Conservation (phyloP, 2,888 invertebrate species). For the Zhuqinia jingwanae region DNA sequence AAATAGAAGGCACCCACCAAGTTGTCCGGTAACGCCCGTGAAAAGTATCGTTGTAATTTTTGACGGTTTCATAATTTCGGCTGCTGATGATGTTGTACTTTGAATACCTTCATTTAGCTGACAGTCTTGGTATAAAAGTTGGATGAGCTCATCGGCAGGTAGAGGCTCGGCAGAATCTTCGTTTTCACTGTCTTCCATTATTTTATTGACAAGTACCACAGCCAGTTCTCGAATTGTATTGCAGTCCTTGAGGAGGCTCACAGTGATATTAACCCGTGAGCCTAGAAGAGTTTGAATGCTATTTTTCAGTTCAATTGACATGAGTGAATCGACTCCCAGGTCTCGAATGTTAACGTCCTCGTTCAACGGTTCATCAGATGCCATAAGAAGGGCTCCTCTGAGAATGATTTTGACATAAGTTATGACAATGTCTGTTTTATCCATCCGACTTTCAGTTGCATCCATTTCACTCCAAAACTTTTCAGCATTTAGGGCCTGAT, state of each 20-base stretch:
- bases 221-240: conserved; percentile 29
- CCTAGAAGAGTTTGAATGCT: conserved; percentile 32
- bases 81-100: too few relatives aligned
- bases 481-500: not conserved
- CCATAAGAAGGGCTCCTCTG: not conserved
- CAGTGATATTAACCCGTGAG: conserved; percentile 1
- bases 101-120: conserved; percentile 38
- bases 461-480: conserved; percentile 54
- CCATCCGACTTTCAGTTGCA: conserved; percentile 1
- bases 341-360: conserved; percentile 33
- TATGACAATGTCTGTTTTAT: conserved; percentile 18
- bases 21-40: conserved; percentile 60
- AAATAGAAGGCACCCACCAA: conserved; percentile 52
- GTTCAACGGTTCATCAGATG: conserved; percentile 7
- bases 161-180: not conserved
- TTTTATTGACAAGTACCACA: not conserved
- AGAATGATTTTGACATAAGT: conserved; percentile 45
- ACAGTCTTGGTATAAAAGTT: conserved; percentile 46
- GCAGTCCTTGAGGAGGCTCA: conserved; percentile 41
- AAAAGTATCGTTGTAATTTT: conserved; percentile 50
- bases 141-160: conserved; percentile 33
- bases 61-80: not conserved
- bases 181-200: not conserved
- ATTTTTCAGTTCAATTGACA: conserved; percentile 54
- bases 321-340: conserved; percentile 41